Base-by-base conservation (phyloP, 2,797 vertebrate genomes). In the Crossoptilon crossoptilon region DNA sequence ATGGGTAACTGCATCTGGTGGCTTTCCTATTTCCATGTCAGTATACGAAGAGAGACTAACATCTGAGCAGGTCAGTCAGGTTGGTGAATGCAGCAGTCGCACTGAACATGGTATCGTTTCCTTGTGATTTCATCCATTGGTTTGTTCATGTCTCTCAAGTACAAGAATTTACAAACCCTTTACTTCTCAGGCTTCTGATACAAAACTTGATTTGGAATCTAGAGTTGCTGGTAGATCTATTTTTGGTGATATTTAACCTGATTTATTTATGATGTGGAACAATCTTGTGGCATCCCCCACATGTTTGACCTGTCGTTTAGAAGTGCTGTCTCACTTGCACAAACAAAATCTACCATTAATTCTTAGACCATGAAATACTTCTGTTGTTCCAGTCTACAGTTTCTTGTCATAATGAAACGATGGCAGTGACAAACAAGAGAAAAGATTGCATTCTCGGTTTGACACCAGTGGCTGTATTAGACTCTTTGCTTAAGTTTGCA, bases 381-480 rank as follows among this genome's bases (percentile, higher is more conserved):
- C 80, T 94, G 62, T 48, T 67, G 43, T 90, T 93, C 31, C 56
- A 73, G 17, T 77, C 51, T 71, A 11, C 37, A 55, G 7, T 92
- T 93, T 87, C 46, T 88, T 35, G 53, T 91, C 29, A 4, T 88
- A 94, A 91, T 85, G 93, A 94, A 93, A 55, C 75, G 68, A 31
- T 21, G 46, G 84, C 69, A 84, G 71, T 62, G 60, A 86, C 84
- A 94, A 94, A 91, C 31, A 80, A 74, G 88, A 70, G 81, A 43
- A 68, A 83, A 91, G 86, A 93, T 91, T 95, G 77, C 74, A 39
- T 93, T 95, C 94, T 70, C 93, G 77, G 88, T 95, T 95, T 94
- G 95, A 94, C 44, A 48, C 88, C 53, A 0, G 86, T 71, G 82
- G 48, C 77, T 79, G 31, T 16, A 35, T 84, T 87, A 90, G 71